Evolutionary conservation across 2,888 invertebrate genomes (phyloP).

Genomic region (Aphodius granarius): DNA sequence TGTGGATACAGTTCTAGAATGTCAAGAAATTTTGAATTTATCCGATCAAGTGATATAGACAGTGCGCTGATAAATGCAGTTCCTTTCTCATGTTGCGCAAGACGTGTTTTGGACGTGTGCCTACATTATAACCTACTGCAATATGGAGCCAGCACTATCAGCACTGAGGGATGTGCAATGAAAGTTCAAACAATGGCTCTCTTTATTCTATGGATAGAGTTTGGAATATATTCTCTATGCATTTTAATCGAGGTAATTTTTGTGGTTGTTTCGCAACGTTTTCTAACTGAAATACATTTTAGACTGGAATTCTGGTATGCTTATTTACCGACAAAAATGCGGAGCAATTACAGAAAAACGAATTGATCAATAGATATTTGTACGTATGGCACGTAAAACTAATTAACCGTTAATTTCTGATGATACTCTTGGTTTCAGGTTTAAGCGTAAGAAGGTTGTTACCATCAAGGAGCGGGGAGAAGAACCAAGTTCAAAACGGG

Average conservation of each 20-base stretch:
- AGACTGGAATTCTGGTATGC: conserved; percentile 16
- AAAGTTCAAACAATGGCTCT: conserved; percentile 32
- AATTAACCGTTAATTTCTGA: background rate
- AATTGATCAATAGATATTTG: conserved; percentile 15
- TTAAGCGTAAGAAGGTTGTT: conserved; percentile 3
- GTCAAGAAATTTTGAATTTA: background rate
- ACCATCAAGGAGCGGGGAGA: background rate
- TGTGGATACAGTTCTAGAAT: background rate
- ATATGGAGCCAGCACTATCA: conserved; percentile 37
- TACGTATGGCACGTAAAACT: conserved; percentile 12
- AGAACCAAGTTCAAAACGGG: background rate
- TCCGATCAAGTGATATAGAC: background rate
- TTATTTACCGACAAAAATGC: background rate
- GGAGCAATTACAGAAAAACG: background rate
- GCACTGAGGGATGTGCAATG: conserved; percentile 34
- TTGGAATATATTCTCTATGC: conserved; percentile 32
- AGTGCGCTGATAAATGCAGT: conserved; percentile 27
- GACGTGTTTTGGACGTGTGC: conserved; percentile 31
- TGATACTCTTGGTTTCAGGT: background rate
- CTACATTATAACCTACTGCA: conserved; percentile 36
- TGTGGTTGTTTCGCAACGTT: background rate
- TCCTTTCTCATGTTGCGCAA: conserved; percentile 42
- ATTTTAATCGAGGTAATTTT: conserved; percentile 35
- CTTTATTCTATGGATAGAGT: conserved; percentile 34
- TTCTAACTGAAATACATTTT: background rate